Evolutionary conservation across 2,113 vertebrate species (phyloP), one percentile per base, ranked within the genome.

Genomic region (Etia nguti): DNA sequence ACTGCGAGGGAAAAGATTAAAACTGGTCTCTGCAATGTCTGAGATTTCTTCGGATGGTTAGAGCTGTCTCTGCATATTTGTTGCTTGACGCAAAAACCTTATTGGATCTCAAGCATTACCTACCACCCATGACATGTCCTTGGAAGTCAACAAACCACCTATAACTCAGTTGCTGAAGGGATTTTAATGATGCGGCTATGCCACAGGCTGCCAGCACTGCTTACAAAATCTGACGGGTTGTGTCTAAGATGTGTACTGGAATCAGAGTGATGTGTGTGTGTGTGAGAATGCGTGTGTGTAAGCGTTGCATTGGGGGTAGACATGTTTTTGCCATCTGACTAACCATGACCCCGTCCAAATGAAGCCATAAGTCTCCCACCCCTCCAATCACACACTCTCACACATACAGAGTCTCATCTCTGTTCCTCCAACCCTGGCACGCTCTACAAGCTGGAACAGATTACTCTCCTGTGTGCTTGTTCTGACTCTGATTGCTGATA

Each of bases 361-460:
- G 82, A 93, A 94, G 93, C 91, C 87, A 88, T 87, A 88, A 93
- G 83, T 56, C 31, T 81, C 24, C 20, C 36, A 52, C 68, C 29
- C 83, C 57, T 36, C 11, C 29, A 73, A 81, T 59, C 79, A 59
- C 59, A 85, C 56, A 88, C 54, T 60, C 36, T 59, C 65, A 88
- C 86, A 57, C 83, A 87, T 10, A 36, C 38, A 77, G 80, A 65
- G 80, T 89, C 84, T 88, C 93, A 92, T 93, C 92, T 88, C 55
- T 80, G 86, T 89, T 89, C 80, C 88, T 82, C 77, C 88, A 89
- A 90, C 86, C 89, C 87, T 85, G 93, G 94, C 94, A 94, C 89
- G 82, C 94, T 94, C 91, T 92, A 91, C 94, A 96, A 96, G 94
- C 95, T 96, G 95, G 95, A 96, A 95, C 93, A 95, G 93, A 96